These are phyloP conservation scores for Rhyacophila brunnea DNA, from an alignment of 1,140 invertebrate species.

Conservation along the genomic window DNA sequence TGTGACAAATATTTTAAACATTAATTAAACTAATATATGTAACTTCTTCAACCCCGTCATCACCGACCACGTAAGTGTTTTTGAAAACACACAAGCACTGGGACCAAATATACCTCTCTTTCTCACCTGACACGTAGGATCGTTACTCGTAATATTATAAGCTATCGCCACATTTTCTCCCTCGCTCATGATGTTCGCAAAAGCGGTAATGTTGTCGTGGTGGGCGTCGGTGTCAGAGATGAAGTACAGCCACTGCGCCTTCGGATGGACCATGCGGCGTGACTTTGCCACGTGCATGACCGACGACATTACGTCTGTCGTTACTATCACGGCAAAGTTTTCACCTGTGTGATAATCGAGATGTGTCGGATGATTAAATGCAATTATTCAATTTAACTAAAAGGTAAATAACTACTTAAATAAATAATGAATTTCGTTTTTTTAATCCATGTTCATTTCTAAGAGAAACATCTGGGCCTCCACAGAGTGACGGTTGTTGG, in stretches of 20 bases:
- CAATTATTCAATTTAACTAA: neutral
- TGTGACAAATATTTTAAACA: too few relatives aligned
- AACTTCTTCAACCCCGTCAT: too few relatives aligned
- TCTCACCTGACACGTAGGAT: conserved; percentile 56
- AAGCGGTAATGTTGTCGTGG: conserved; percentile 51
- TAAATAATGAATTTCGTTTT: too few relatives aligned
- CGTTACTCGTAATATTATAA: conserved; percentile 63
- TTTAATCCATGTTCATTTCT: too few relatives aligned
- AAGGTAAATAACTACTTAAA: too few relatives aligned
- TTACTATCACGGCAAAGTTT: conserved; percentile 54
- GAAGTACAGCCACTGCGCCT: conserved; percentile 77
- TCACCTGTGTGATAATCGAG: conserved; percentile 44
- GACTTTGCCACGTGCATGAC: conserved; percentile 69
- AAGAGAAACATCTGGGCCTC: too few relatives aligned
- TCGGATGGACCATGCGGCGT: conserved; percentile 63
- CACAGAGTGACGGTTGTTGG: too few relatives aligned
- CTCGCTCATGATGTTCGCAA: conserved; percentile 63
- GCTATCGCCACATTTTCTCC: conserved; percentile 83
- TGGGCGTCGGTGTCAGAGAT: conserved; percentile 60
- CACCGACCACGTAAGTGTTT: too few relatives aligned
- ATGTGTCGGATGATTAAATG: too few relatives aligned
- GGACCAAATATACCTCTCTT: too few relatives aligned
- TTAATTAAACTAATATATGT: too few relatives aligned
- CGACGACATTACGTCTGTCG: conserved; percentile 50
- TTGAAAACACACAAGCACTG: too few relatives aligned